Evolutionary conservation across 92 coral and sea anemone species (phyloP).

Genomic region (Actinernus sp.): DNA sequence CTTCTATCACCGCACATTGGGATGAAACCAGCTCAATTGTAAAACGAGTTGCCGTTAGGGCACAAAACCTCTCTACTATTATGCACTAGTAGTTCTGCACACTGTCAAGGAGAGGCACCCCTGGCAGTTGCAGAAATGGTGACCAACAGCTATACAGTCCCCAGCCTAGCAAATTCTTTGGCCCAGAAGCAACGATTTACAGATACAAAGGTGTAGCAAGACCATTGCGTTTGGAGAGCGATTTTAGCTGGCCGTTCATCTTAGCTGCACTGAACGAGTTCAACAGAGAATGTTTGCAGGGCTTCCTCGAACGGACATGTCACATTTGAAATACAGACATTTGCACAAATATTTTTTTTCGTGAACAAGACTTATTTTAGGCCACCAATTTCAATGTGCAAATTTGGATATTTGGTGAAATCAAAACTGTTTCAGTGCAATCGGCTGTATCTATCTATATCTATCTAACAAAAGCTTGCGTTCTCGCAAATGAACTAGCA

Average conservation of each 20-base stretch:
- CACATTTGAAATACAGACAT: no score
- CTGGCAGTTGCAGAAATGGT: slow-evolving; percentile 58
- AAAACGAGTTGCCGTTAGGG: slow-evolving; percentile 1
- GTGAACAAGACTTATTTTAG: no score
- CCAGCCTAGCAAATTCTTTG: slow-evolving; percentile 12
- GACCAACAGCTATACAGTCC: slow-evolving; percentile 26
- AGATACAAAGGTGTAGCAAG: slow-evolving; percentile 1
- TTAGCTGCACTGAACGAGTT: slow-evolving; percentile 29
- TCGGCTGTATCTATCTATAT: no score
- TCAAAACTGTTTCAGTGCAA: no score
- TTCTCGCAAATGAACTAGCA: no score
- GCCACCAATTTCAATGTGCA: no score
- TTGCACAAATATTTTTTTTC: no score
- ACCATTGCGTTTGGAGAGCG: slow-evolving; percentile 32
- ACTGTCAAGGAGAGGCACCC: slow-evolving; percentile 51
- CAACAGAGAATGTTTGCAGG: slow-evolving; percentile 23
- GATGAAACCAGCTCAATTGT: slow-evolving; percentile 52
- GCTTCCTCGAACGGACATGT: slow-evolving; percentile 29
- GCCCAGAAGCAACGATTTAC: slow-evolving; percentile 26
- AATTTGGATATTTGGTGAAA: no score
- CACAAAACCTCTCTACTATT: slow-evolving; percentile 18
- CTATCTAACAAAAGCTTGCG: no score
- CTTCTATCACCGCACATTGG: slow-evolving; percentile 24
- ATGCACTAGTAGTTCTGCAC: slow-evolving; percentile 37
- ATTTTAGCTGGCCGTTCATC: slow-evolving; percentile 31